These are phyloP conservation scores for Lithophane semibrunnea DNA, from an alignment of 2,888 invertebrate genomes.

Conservation along the genomic window DNA sequence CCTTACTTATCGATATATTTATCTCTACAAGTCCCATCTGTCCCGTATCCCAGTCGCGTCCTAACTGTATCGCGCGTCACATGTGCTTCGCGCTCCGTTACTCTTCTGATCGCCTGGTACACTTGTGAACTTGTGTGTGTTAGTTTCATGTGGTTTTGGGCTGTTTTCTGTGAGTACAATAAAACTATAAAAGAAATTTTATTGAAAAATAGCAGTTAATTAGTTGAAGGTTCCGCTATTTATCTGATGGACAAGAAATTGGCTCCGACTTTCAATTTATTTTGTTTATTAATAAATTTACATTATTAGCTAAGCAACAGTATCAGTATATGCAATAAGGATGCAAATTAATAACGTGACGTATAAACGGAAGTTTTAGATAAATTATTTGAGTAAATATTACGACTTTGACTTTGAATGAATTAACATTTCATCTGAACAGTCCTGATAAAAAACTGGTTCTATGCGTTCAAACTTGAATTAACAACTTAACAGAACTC, in stretches of 20 bases:
- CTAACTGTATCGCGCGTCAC: conserved; percentile 64
- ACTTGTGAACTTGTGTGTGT: conserved; percentile 67
- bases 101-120: conserved; percentile 73
- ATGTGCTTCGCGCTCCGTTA: conserved; percentile 67
- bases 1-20: conserved; percentile 66
- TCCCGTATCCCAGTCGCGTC: conserved; percentile 67
- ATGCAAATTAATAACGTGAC: background rate
- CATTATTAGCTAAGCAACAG: background rate
- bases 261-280: background rate
- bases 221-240: background rate
- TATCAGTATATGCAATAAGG: background rate
- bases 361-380: background rate
- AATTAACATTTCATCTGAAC: too few species aligned
- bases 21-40: conserved; percentile 64
- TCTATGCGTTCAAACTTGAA: background rate
- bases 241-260: background rate
- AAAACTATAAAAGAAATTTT: background rate
- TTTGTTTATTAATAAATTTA: background rate
- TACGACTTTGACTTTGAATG: too few species aligned
- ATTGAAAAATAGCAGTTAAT: background rate
- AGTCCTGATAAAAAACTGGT: background rate
- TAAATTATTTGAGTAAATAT: background rate
- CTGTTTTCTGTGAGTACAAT: conserved; percentile 54
- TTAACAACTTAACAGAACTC: background rate
- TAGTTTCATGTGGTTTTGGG: conserved; percentile 58